Evolutionary conservation across 2,888 invertebrate genomes (phyloP).

Genomic region (Meiosimyza platycephala): DNA sequence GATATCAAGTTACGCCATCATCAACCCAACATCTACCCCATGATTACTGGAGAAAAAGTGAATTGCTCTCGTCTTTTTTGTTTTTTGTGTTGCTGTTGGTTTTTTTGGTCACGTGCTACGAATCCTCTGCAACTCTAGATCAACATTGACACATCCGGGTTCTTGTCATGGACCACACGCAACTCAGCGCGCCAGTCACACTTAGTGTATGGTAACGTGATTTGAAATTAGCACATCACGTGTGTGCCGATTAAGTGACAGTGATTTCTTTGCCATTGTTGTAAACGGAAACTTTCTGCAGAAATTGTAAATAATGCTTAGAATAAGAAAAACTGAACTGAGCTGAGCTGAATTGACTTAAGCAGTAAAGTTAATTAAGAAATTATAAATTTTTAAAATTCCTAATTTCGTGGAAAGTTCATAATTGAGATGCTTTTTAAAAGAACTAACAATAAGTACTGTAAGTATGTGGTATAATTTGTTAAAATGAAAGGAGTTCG

Average conservation of each 20-base stretch:
- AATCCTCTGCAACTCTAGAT: constrained; percentile 32
- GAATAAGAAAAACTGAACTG: no score
- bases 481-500: no score
- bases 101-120: constrained; percentile 48
- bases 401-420: no score
- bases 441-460: no score
- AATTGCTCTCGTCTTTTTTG: not conserved
- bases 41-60: not conserved
- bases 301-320: no score
- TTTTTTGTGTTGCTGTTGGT: constrained; percentile 4
- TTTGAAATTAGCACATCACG: constrained; percentile 34
- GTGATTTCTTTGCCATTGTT: not conserved
- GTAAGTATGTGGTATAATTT: no score
- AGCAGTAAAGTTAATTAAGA: no score
- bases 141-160: constrained; percentile 48
- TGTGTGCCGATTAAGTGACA: constrained; percentile 23
- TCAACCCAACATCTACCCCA: constrained; percentile 4
- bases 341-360: no score
- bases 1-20: constrained; percentile 23
- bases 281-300: no score
- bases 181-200: constrained; percentile 24
- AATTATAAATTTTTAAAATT: no score
- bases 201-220: constrained; percentile 5
- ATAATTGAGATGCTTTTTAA: no score
- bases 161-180: constrained; percentile 46